phyloP scores from a whole-genome alignment of 2,797 vertebrate species.

The Macroramphosus scolopax region DNA sequence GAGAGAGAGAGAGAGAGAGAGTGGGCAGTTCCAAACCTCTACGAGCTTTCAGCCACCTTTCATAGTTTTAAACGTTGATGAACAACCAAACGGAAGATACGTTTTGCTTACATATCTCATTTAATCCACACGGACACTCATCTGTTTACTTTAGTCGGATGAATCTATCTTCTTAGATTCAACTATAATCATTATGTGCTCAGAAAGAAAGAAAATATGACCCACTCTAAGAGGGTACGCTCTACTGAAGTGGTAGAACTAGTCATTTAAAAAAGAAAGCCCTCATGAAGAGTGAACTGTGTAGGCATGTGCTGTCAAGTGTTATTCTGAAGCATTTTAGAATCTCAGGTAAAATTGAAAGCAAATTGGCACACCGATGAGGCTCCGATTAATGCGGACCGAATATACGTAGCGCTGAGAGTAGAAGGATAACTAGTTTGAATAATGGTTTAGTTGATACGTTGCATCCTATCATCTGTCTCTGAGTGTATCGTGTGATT shows the following conservation, averaged over 20 bases:
- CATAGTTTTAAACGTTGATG: constrained; percentile 42
- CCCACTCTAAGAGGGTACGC: constrained; percentile 7
- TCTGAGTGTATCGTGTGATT: constrained; percentile 74
- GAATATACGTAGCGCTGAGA: constrained; percentile 71
- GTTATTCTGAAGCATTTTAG: constrained; percentile 46
- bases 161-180: constrained; percentile 10
- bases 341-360: constrained; percentile 56
- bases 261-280: constrained; percentile 68
- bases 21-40: constrained; percentile 60
- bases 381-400: constrained; percentile 65
- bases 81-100: constrained; percentile 32
- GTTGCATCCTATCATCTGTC: constrained; percentile 56
- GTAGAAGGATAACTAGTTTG: constrained; percentile 73
- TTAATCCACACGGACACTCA: constrained; percentile 8
- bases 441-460: constrained; percentile 66
- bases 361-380: constrained; percentile 73
- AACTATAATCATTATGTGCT: constrained; percentile 27
- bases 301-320: constrained; percentile 55
- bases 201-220: constrained; percentile 26
- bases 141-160: constrained; percentile 10
- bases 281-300: constrained; percentile 13
- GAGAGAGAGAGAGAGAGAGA: constrained; percentile 66
- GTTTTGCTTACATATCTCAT: constrained; percentile 9
- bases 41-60: constrained; percentile 59
- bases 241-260: constrained; percentile 51